Evolutionary conservation across 2,797 vertebrate genomes (phyloP), one percentile per base, ranked within the genome.

Genomic region (Tapirus indicus): DNA sequence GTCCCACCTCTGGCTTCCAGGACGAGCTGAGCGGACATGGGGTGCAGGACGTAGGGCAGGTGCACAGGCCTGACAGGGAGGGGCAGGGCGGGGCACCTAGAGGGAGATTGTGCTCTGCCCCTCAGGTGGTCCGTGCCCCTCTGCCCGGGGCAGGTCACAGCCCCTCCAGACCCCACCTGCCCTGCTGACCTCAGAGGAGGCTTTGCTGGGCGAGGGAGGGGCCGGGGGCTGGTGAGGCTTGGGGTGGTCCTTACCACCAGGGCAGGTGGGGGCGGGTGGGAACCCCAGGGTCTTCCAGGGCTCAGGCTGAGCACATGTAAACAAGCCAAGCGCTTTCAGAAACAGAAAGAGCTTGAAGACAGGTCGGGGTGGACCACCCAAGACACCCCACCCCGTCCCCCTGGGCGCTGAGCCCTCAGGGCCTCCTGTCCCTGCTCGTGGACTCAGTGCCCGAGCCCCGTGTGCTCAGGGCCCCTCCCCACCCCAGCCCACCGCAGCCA

Each of bases 401-500:
- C 20, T 13, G 0, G 25, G 41, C 17, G 41, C 71, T 8, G 0
- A 20, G 72, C 72, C 44, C 6, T 52, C 49, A 14, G 49, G 49
- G 14, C 14, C 49, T 52, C 49, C 20, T 27, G 23, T 68, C n/a
- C 66, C 66, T 35, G 21, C 68, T 69, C 35, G 13, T 52, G 49
- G 47, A 52, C 14, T 38, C 35, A 23, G 20, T 12, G 29, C 38
- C 38, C 11, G 20, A 23, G 68, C 68, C 20, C 11, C 68, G 11
- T 2, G 68, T 38, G 35, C n/a, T 69, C 68, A 2, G 11, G 18
- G 35, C 44, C 11, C 49, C 49, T 52, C 49, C 14, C 49, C 49
- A 8, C 54, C 77, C 52, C 1, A 7, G 13, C 52, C n/a, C n/a
- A 8, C 78, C 14, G 35, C 35, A 41, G 35, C 0, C 0, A 0